Evolutionary conservation across 2,113 vertebrate genomes (phyloP).

Genomic region (Sebastes fasciatus): DNA sequence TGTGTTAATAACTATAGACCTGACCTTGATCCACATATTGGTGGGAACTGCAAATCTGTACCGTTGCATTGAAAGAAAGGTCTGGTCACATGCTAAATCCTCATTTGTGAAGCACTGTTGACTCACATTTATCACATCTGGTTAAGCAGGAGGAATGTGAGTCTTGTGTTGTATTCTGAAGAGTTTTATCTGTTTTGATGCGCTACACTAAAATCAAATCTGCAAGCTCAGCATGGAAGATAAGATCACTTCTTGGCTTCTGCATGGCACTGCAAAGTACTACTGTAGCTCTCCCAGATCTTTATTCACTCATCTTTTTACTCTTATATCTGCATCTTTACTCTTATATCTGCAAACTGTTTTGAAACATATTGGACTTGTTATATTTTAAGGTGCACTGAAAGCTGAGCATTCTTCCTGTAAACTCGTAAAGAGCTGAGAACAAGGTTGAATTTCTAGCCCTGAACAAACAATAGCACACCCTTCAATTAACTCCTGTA

Average conservation of each 20-base stretch:
- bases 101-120: neutral
- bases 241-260: slow-evolving; percentile 6
- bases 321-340: neutral
- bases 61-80: neutral
- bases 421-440: neutral
- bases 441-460: neutral
- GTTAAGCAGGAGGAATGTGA: neutral
- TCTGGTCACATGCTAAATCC: neutral
- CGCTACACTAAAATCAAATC: neutral
- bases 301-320: neutral
- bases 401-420: neutral
- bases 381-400: neutral
- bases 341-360: neutral
- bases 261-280: neutral
- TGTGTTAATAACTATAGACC: slow-evolving; percentile 38
- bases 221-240: neutral
- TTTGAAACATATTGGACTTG: neutral
- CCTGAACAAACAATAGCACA: neutral
- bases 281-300: neutral
- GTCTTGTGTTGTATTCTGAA: neutral
- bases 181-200: neutral
- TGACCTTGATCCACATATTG: slow-evolving; percentile 23
- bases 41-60: slow-evolving; percentile 2
- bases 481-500: neutral
- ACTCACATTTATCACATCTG: neutral